Percentiles rank a stretch among this genome's conserved stretches.
Evolutionary conservation across 2,797 vertebrate genomes (phyloP).

Genomic region (Triplophysa bombifrons): DNA sequence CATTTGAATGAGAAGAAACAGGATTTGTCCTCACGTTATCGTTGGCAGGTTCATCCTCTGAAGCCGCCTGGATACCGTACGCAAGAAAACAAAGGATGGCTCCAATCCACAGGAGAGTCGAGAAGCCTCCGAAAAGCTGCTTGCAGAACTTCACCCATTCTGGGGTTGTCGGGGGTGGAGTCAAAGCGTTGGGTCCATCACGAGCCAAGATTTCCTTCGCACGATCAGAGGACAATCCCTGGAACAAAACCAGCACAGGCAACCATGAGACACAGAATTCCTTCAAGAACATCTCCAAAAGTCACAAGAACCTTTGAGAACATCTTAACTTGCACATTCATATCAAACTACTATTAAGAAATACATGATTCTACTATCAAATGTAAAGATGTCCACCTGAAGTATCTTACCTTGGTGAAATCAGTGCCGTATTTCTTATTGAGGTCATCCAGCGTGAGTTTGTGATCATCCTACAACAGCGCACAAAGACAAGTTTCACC

Average conservation of each 20-base stretch:
- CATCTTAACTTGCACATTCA: too few species aligned
- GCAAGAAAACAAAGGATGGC: slow-evolving; percentile 95
- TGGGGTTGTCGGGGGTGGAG: slow-evolving; percentile 92
- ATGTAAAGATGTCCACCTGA: not conserved
- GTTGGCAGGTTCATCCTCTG: slow-evolving; percentile 84
- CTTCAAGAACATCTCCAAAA: not conserved
- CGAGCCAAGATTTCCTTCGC: slow-evolving; percentile 89
- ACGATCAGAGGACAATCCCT: slow-evolving; percentile 85
- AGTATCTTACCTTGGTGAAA: slow-evolving; percentile 84
- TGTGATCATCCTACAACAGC: slow-evolving; percentile 91
- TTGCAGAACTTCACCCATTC: slow-evolving; percentile 98
- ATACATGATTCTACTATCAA: too few species aligned
- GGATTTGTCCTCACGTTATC: slow-evolving; percentile 83
- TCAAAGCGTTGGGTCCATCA: slow-evolving; percentile 92
- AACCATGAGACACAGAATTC: not conserved
- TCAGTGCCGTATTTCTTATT: slow-evolving; percentile 96
- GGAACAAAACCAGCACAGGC: not conserved
- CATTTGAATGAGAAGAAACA: not conserved
- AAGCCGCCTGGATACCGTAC: slow-evolving; percentile 85
- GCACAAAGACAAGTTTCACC: not conserved
- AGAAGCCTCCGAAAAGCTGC: slow-evolving; percentile 95
- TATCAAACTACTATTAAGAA: too few species aligned
- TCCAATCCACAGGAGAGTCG: slow-evolving; percentile 94
- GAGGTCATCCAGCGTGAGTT: slow-evolving; percentile 92
- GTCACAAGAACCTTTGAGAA: not conserved